phyloP scores from a whole-genome alignment of 2,113 vertebrate genomes.

The Ramphastos sulfuratus region DNA sequence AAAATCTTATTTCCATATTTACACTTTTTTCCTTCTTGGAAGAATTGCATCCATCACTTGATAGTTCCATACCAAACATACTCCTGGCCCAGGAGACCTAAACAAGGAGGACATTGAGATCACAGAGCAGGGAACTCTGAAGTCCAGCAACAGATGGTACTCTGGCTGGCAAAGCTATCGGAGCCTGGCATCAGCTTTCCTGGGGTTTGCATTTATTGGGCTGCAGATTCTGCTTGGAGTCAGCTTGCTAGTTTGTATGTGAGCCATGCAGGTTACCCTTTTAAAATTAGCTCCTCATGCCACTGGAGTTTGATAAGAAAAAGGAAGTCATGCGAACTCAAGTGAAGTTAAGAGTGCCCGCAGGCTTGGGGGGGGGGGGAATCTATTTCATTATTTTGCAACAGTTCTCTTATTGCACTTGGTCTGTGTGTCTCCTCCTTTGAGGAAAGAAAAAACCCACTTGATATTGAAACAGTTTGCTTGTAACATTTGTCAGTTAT shows the following conservation, averaged over 20 bases:
- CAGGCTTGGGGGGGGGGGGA: conserved; percentile 47
- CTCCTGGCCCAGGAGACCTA: conserved; percentile 40
- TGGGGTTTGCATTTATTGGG: not conserved
- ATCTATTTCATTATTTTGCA: conserved; percentile 63
- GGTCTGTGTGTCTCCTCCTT: conserved; percentile 66
- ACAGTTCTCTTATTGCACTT: conserved; percentile 81
- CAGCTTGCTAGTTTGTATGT: conserved; percentile 77
- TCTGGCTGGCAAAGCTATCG: not conserved
- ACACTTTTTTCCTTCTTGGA: conserved; percentile 71
- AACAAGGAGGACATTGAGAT: not conserved
- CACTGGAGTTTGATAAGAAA: conserved; percentile 77
- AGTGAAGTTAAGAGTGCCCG: conserved; percentile 70
- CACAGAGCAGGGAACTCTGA: not conserved
- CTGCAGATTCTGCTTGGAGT: conserved; percentile 70
- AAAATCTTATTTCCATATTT: conserved; percentile 82
- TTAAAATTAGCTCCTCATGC: conserved; percentile 88
- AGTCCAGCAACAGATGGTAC: not conserved
- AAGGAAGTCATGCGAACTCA: conserved; percentile 78
- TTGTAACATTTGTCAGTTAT: conserved; percentile 45
- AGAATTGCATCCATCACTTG: conserved; percentile 55
- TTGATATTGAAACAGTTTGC: conserved; percentile 55
- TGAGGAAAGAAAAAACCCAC: conserved; percentile 61
- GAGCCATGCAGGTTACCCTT: conserved; percentile 92
- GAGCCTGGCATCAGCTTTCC: conserved; percentile 4
- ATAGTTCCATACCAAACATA: conserved; percentile 59